Conservation (phyloP, 2,797 vertebrate genomes). For the Rhyacichthys aspro region DNA sequence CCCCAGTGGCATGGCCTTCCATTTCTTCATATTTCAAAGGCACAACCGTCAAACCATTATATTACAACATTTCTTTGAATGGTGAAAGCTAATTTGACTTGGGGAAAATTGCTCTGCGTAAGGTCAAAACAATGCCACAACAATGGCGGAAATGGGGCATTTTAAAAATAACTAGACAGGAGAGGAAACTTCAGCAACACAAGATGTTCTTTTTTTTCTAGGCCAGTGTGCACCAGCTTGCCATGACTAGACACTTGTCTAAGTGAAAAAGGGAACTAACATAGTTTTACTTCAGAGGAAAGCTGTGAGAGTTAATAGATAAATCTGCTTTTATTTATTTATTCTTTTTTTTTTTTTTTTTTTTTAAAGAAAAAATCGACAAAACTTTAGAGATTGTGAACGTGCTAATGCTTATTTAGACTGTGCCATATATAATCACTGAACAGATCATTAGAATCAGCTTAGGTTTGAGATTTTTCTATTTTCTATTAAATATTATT, state of each 20-base stretch:
- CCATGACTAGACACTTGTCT: conserved; percentile 79
- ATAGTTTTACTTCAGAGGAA: conserved; percentile 73
- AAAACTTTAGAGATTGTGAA: too few relatives aligned
- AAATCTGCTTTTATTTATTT: conserved; percentile 59
- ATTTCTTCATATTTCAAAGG: conserved; percentile 80
- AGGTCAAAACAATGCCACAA: conserved; percentile 88
- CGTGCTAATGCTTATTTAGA: too few relatives aligned
- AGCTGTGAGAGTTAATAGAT: conserved; percentile 70
- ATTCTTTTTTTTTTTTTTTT: too few relatives aligned
- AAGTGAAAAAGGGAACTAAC: conserved; percentile 62
- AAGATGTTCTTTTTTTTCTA: conserved; percentile 82
- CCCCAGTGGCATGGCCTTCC: conserved; percentile 81
- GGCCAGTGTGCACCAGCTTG: conserved; percentile 77
- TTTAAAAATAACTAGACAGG: conserved; percentile 85
- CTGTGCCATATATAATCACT: too few relatives aligned
- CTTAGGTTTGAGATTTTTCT: too few relatives aligned
- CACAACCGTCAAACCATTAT: conserved; percentile 82
- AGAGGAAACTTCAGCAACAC: conserved; percentile 81
- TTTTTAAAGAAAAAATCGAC: conserved; percentile 3
- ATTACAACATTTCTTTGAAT: conserved; percentile 81
- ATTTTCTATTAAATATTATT: too few relatives aligned
- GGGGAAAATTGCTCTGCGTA: conserved; percentile 82
- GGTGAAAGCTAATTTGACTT: conserved; percentile 86
- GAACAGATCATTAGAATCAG: too few relatives aligned
- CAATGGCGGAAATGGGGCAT: conserved; percentile 86